Percentiles rank a stretch among this genome's conserved stretches.
These are phyloP conservation scores for Steinernema khuongi DNA, from an alignment of 1,140 invertebrate species.

Conservation along the genomic window DNA sequence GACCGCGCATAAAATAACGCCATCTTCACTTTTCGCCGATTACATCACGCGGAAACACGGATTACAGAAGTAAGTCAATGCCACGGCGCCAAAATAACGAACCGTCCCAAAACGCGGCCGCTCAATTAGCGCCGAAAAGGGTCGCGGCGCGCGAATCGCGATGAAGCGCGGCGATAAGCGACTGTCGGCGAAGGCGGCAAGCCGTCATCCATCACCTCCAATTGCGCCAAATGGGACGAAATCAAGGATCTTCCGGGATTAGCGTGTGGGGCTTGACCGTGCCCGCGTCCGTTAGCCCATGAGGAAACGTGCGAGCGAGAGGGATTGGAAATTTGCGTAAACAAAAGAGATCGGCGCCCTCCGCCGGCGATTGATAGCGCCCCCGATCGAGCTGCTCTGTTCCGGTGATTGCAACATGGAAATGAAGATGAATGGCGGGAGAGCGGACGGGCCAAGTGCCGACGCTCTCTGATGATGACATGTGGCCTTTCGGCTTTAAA, in stretches of 20 bases:
- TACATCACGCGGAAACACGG: no score
- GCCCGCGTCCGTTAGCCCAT: neutral
- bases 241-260: neutral
- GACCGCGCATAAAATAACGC: no score
- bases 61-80: no score
- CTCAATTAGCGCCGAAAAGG: constrained; percentile 3
- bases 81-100: no score
- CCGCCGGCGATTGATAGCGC: neutral
- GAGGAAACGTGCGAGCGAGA: no score
- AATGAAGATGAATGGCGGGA: constrained; percentile 15
- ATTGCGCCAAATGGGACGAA: neutral
- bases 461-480: neutral
- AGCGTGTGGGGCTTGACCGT: neutral
- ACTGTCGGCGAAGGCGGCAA: neutral
- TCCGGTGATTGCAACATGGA: constrained; percentile 12
- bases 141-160: neutral
- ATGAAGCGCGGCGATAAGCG: neutral
- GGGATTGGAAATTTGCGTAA: no score
- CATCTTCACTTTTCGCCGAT: no score
- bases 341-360: neutral
- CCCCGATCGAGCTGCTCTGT: neutral
- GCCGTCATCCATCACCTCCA: constrained; percentile 2
- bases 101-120: no score
- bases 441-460: neutral
- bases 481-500: neutral